Conservation (phyloP, 2,888 invertebrate species). For the Syrphus vitripennis region DNA sequence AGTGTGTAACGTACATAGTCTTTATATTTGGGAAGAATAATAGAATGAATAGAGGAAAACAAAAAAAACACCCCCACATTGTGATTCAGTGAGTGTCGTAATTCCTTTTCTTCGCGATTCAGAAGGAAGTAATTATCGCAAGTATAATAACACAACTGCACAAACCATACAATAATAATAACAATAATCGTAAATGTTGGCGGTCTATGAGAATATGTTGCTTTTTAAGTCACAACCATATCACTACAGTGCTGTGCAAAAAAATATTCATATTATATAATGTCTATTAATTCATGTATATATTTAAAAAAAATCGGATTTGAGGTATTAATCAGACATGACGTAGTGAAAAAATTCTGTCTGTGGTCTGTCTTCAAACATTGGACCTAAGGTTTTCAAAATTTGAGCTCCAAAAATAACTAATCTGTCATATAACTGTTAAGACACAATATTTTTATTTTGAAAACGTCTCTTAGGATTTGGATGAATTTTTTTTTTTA, state of each 20-base stretch:
- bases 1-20: neutral
- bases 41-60: neutral
- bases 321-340: too few relatives aligned
- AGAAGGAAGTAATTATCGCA: constrained; percentile 66
- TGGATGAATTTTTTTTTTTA: too few relatives aligned
- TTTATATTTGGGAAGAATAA: neutral
- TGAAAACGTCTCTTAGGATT: too few relatives aligned
- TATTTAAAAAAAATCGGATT: too few relatives aligned
- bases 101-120: constrained; percentile 53
- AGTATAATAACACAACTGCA: constrained; percentile 68
- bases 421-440: too few relatives aligned
- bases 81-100: neutral
- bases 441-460: too few relatives aligned
- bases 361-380: too few relatives aligned
- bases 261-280: too few relatives aligned
- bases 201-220: constrained; percentile 59
- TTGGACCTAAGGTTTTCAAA: too few relatives aligned
- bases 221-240: constrained; percentile 19
- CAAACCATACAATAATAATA: constrained; percentile 65
- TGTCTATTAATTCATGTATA: too few relatives aligned
- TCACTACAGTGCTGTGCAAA: neutral
- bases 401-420: too few relatives aligned
- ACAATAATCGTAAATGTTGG: constrained; percentile 70
- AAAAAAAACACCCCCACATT: neutral
- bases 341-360: too few relatives aligned